A percentile compares a stretch with the other conserved stretches of the same genome.
These are phyloP conservation scores for Parapristionchus giblindavisi DNA, from an alignment of 2,888 invertebrate genomes.

Conservation along the genomic window DNA sequence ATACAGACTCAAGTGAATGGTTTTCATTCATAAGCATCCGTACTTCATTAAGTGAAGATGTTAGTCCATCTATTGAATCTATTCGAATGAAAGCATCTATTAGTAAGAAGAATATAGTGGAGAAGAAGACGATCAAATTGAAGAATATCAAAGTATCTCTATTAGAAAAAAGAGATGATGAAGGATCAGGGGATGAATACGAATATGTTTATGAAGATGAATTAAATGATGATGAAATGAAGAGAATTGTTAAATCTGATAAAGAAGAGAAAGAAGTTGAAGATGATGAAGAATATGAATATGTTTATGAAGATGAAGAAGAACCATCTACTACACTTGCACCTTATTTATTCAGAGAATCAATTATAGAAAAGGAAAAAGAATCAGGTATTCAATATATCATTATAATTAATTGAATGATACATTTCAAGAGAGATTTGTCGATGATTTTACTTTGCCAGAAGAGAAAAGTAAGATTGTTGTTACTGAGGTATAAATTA, in stretches of 20 bases:
- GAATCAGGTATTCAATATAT: constrained; percentile 9
- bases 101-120: background rate
- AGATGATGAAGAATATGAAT: constrained; percentile 13
- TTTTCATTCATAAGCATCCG: constrained; percentile 7
- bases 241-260: background rate
- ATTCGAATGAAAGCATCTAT: background rate
- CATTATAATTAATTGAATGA: background rate
- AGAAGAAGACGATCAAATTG: background rate
- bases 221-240: background rate
- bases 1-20: no score
- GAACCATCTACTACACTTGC: background rate
- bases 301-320: constrained; percentile 23
- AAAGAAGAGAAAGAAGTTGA: background rate
- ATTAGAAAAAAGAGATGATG: background rate
- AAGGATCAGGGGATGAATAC: constrained; percentile 14
- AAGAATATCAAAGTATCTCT: constrained; percentile 2
- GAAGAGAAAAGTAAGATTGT: constrained; percentile 14
- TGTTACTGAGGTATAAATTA: background rate
- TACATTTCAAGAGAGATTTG: background rate
- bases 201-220: constrained; percentile 29
- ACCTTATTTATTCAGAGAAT: constrained; percentile 19
- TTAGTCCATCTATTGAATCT: background rate
- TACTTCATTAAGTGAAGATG: background rate
- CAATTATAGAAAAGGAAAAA: constrained; percentile 14
- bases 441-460: constrained; percentile 14